Conservation (phyloP, 92 coral and sea anemone genomes). For the Ricordea florida region DNA sequence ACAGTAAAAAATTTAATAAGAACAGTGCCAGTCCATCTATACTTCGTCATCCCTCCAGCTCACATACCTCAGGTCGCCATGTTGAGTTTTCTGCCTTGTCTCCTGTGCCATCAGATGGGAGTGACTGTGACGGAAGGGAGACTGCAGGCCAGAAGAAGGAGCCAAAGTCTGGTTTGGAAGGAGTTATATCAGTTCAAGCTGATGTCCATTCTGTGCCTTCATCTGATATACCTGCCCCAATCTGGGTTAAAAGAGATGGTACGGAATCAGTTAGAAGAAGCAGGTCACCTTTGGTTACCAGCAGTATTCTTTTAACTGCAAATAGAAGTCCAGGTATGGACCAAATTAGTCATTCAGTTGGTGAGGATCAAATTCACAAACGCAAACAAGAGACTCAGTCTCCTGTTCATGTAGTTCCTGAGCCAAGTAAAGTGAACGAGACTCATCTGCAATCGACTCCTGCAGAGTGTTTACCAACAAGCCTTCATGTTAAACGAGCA, state of each 20-base stretch:
- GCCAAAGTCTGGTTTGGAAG: conserved; percentile 7
- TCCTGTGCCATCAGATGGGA: conserved; percentile 95
- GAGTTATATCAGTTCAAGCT: not conserved
- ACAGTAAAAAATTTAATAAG: conserved; percentile 61
- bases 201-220: conserved; percentile 11
- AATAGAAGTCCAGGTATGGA: too few relatives aligned
- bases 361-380: not conserved
- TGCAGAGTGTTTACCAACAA: too few relatives aligned
- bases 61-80: conserved; percentile 81
- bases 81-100: conserved; percentile 96
- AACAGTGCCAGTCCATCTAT: conserved; percentile 74
- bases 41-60: conserved; percentile 66
- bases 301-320: too few relatives aligned
- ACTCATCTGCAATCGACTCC: too few relatives aligned
- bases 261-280: conserved; percentile 1
- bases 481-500: too few relatives aligned
- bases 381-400: not conserved
- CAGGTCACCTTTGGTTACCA: not conserved
- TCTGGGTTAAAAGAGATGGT: conserved; percentile 26
- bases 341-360: too few relatives aligned
- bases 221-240: not conserved
- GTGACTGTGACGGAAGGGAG: conserved; percentile 73
- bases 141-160: not conserved
- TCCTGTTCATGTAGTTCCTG: not conserved
- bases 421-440: not conserved